A percentile compares a stretch with the other conserved stretches of the same genome.
Conservation (phyloP, 2,797 vertebrate genomes). For the Crocodylus rhombifer region DNA sequence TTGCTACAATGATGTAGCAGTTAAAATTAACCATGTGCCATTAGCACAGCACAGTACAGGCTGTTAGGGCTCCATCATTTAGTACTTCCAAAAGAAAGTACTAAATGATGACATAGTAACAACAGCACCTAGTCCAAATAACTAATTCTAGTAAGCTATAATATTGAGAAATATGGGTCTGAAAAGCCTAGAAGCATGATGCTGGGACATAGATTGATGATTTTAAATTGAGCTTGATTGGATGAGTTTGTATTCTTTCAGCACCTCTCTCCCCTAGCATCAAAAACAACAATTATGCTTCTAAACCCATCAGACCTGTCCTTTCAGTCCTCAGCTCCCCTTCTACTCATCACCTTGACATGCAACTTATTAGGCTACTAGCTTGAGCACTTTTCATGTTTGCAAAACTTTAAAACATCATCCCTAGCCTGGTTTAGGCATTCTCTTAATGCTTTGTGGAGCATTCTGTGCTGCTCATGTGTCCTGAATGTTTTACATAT, state of each 20-base stretch:
- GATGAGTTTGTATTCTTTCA: not conserved
- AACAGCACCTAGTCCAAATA: too few relatives aligned
- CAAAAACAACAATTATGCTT: not conserved
- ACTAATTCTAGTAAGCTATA: not conserved
- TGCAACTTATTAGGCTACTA: not conserved
- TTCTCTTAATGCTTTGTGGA: not conserved
- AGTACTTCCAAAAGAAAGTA: too few relatives aligned
- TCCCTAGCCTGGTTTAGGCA: not conserved
- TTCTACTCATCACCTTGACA: not conserved
- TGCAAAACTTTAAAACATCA: not conserved
- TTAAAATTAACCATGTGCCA: too few relatives aligned
- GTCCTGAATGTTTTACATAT: constrained; percentile 24
- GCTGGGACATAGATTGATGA: not conserved
- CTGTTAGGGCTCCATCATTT: too few relatives aligned
- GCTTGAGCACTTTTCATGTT: not conserved
- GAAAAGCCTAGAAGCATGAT: not conserved
- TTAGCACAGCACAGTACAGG: too few relatives aligned
- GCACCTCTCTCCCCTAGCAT: not conserved
- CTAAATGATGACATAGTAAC: too few relatives aligned
- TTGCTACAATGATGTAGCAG: too few relatives aligned
- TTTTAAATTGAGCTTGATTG: not conserved
- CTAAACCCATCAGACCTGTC: not conserved
- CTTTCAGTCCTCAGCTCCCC: not conserved
- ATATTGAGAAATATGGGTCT: not conserved
- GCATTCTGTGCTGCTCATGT: not conserved